These are phyloP conservation scores for Drosophila mayaguana DNA, from an alignment of 2,888 invertebrate genomes.

Conservation along the genomic window DNA sequence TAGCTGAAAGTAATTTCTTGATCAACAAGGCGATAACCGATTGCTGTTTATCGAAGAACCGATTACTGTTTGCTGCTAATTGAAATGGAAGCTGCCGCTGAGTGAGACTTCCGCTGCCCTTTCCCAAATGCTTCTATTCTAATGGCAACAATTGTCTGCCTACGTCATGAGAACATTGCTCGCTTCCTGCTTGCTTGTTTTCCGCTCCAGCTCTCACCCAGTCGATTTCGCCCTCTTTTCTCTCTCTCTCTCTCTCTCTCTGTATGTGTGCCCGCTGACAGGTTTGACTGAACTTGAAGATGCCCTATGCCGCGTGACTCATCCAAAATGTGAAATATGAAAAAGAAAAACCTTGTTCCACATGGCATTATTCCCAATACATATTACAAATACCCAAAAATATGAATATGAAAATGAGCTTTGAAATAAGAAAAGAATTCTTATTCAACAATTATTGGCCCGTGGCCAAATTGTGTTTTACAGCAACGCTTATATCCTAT, in stretches of 20 bases:
- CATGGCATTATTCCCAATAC: slow-evolving; percentile 52
- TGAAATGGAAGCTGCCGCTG: slow-evolving; percentile 48
- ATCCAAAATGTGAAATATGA: slow-evolving; percentile 7
- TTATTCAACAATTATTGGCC: slow-evolving; percentile 60
- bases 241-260: neutral
- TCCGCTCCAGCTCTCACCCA: neutral
- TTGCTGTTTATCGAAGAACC: slow-evolving; percentile 13
- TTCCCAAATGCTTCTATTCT: neutral
- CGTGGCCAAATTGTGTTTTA: slow-evolving; percentile 37
- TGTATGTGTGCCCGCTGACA: slow-evolving; percentile 44
- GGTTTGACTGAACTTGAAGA: slow-evolving; percentile 53
- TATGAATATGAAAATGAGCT: slow-evolving; percentile 5
- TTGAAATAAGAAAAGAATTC: slow-evolving; percentile 11
- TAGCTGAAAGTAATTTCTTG: neutral
- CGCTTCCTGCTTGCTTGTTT: slow-evolving; percentile 32
- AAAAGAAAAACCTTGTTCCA: slow-evolving; percentile 50
- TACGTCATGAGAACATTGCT: slow-evolving; percentile 45
- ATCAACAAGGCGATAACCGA: slow-evolving; percentile 4
- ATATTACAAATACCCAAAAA: slow-evolving; percentile 37
- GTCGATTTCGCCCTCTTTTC: neutral
- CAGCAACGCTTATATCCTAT: slow-evolving; percentile 19
- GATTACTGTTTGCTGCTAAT: slow-evolving; percentile 28
- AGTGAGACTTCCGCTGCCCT: slow-evolving; percentile 48
- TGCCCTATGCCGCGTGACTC: slow-evolving; percentile 53
- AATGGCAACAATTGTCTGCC: slow-evolving; percentile 36